phyloP scores from a whole-genome alignment of 2,797 vertebrate genomes.

The Sebastes alutus region DNA sequence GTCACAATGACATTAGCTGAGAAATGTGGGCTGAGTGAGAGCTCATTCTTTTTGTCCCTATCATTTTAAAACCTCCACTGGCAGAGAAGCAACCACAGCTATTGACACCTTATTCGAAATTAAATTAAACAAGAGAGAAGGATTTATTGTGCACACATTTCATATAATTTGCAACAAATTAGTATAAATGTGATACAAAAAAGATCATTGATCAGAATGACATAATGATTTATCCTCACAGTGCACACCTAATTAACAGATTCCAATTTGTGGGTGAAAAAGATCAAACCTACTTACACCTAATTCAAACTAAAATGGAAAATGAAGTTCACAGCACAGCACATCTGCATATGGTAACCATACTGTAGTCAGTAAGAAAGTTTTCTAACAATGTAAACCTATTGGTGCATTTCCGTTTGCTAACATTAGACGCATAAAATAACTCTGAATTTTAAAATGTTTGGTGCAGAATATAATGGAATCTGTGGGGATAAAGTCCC shows the following conservation, averaged over 20 bases:
- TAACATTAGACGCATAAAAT: background rate
- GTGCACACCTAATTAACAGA: background rate
- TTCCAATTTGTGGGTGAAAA: background rate
- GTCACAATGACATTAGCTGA: background rate
- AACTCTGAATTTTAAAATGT: background rate
- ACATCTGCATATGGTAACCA: background rate
- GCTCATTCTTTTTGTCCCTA: background rate
- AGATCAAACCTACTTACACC: background rate
- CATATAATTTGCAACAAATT: background rate
- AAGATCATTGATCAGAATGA: background rate
- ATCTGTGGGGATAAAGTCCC: background rate
- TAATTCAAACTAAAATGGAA: background rate
- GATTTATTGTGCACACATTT: background rate
- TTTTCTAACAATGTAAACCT: constrained; percentile 21
- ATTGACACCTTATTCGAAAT: constrained; percentile 3
- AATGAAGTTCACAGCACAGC: background rate
- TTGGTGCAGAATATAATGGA: background rate
- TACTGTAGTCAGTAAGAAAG: background rate
- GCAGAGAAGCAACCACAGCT: background rate
- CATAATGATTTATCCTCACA: background rate
- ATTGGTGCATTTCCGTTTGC: background rate
- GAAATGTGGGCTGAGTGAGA: background rate
- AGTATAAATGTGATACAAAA: background rate
- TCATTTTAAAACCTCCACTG: background rate
- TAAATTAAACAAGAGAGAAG: background rate